phyloP scores from a whole-genome alignment of 2,888 invertebrate genomes.

The Pseudanteris insignis region DNA sequence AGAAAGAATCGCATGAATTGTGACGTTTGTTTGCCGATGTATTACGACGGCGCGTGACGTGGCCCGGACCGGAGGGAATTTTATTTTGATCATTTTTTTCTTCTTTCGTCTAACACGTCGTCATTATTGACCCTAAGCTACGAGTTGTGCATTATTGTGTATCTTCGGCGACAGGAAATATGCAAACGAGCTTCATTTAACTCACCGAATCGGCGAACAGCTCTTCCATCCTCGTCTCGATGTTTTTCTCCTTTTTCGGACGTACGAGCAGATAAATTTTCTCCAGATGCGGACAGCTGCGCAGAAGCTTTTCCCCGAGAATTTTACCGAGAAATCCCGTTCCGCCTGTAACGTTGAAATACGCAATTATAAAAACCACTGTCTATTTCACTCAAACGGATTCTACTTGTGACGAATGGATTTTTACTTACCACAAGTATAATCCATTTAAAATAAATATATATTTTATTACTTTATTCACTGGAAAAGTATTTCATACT shows the following conservation, averaged over 20 bases:
- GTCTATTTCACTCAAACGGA: too few relatives aligned
- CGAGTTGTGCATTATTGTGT: neutral
- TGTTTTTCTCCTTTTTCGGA: conserved; percentile 70
- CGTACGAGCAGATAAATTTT: conserved; percentile 70
- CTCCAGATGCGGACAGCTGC: conserved; percentile 69
- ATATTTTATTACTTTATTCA: too few relatives aligned
- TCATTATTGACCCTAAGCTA: conserved; percentile 17
- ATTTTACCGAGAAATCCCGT: conserved; percentile 69
- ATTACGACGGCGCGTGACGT: conserved; percentile 24
- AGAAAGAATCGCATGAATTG: too few relatives aligned
- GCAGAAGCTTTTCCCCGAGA: conserved; percentile 72
- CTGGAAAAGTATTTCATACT: too few relatives aligned
- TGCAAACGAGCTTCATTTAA: conserved; percentile 1
- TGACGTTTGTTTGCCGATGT: conserved; percentile 27
- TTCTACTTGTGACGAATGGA: too few relatives aligned
- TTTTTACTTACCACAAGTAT: too few relatives aligned
- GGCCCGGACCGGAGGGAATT: too few relatives aligned
- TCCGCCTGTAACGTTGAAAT: conserved; percentile 55
- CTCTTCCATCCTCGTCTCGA: conserved; percentile 68
- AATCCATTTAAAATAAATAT: too few relatives aligned
- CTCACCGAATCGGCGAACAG: conserved; percentile 71
- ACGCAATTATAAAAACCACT: too few relatives aligned
- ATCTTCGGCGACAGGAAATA: neutral
- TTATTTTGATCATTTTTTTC: conserved; percentile 4
- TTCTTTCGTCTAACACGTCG: conserved; percentile 7